phyloP scores from a whole-genome alignment of 2,113 vertebrate species.

The Leptocoma aspasia region DNA sequence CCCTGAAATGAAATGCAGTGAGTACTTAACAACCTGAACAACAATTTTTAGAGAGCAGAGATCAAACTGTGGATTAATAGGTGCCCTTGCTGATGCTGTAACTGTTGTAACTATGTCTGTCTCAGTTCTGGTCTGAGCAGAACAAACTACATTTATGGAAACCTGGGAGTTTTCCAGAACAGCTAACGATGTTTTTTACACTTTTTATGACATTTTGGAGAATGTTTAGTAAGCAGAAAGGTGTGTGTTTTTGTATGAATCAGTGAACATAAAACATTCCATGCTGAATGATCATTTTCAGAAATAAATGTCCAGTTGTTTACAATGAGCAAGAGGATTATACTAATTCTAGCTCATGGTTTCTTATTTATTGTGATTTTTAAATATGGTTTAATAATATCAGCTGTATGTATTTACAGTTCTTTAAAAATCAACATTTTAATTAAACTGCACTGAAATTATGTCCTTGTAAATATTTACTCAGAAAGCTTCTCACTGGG shows the following conservation, averaged over 20 bases:
- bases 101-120: neutral
- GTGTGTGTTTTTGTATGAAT: neutral
- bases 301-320: neutral
- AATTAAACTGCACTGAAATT: neutral
- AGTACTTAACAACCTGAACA: neutral
- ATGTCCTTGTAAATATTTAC: slow-evolving; percentile 35
- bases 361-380: neutral
- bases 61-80: neutral
- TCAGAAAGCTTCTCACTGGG: neutral
- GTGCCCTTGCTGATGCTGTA: neutral
- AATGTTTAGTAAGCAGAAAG: neutral
- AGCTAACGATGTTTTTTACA: neutral
- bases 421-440: slow-evolving; percentile 24
- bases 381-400: neutral
- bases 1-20: neutral
- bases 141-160: neutral
- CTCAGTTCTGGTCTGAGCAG: neutral
- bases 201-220: neutral
- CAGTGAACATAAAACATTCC: neutral
- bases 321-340: neutral
- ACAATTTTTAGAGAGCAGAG: neutral
- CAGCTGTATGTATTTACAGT: neutral
- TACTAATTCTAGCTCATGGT: neutral
- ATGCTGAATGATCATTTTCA: neutral
- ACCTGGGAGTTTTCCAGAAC: neutral